Evolutionary conservation across 2,888 invertebrate genomes (phyloP).

Genomic region (Vesta saturnalis): DNA sequence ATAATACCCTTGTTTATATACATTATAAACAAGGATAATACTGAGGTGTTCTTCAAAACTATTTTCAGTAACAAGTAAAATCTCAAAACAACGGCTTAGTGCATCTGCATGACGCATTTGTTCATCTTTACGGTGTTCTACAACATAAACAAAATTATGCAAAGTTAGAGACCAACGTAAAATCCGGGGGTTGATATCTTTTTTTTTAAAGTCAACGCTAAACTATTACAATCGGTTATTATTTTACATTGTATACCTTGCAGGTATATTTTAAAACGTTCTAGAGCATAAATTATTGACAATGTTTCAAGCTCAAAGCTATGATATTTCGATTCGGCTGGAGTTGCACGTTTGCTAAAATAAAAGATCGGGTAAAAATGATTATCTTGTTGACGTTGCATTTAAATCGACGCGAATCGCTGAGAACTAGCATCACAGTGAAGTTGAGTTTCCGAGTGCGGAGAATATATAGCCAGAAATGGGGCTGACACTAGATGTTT

Average conservation of each 20-base stretch:
- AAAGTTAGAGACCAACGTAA: conserved; percentile 24
- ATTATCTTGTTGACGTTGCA: conserved; percentile 43
- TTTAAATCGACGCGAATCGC: conserved; percentile 50
- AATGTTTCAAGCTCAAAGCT: conserved; percentile 52
- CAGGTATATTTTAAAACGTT: conserved; percentile 42
- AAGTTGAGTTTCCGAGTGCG: background rate
- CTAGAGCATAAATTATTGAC: conserved; percentile 45
- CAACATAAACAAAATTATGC: conserved; percentile 21
- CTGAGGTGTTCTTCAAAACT: too few relatives aligned
- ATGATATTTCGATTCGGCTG: conserved; percentile 47
- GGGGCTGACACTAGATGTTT: background rate
- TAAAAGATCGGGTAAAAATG: conserved; percentile 50
- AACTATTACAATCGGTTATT: conserved; percentile 46
- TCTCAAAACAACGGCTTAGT: too few relatives aligned
- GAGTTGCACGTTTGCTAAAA: conserved; percentile 50
- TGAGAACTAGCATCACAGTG: conserved; percentile 7
- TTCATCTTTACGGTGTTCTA: too few relatives aligned
- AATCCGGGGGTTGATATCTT: conserved; percentile 47
- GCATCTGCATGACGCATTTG: too few relatives aligned
- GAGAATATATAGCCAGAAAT: background rate
- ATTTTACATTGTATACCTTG: conserved; percentile 47
- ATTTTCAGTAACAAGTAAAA: too few relatives aligned
- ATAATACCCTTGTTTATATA: background rate
- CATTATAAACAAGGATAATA: too few relatives aligned
- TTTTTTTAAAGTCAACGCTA: conserved; percentile 45